A percentile compares a stretch with the other conserved stretches of the same genome.
These are phyloP conservation scores for Piprites chloris DNA, from an alignment of 2,113 vertebrate genomes.

Conservation along the genomic window DNA sequence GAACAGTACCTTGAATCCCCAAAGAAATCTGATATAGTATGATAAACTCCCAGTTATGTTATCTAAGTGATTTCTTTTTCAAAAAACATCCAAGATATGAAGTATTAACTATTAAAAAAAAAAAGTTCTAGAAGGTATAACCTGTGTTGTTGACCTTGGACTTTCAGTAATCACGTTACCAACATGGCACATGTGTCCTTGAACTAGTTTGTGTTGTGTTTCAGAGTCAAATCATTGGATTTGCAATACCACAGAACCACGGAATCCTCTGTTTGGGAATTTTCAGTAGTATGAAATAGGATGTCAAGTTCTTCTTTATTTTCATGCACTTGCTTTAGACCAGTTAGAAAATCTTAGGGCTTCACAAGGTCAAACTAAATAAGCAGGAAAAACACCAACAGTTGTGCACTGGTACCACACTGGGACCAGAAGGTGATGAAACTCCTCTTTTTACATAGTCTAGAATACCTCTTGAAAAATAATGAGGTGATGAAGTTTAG, in stretches of 20 bases:
- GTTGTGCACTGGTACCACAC: background rate
- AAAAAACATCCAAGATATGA: background rate
- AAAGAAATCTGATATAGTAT: background rate
- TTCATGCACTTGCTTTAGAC: background rate
- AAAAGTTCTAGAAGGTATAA: background rate
- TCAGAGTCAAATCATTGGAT: background rate
- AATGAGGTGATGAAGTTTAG: background rate
- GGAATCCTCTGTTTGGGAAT: background rate
- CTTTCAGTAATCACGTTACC: background rate
- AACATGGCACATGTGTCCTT: background rate
- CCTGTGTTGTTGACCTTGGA: background rate
- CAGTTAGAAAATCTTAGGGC: background rate
- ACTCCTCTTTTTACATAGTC: background rate
- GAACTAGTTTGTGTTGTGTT: background rate
- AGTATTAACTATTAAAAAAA: background rate
- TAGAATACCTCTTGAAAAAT: background rate
- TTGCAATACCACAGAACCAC: background rate
- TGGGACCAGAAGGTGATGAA: background rate
- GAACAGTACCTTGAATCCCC: background rate
- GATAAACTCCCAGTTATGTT: background rate
- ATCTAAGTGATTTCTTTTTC: background rate
- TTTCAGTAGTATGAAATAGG: background rate
- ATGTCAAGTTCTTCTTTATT: background rate
- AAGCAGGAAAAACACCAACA: background rate
- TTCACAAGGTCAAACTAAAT: background rate